Percentiles rank a stretch among this genome's conserved stretches.
phyloP scores from a whole-genome alignment of 2,888 invertebrate species.

The Drosophila dives region DNA sequence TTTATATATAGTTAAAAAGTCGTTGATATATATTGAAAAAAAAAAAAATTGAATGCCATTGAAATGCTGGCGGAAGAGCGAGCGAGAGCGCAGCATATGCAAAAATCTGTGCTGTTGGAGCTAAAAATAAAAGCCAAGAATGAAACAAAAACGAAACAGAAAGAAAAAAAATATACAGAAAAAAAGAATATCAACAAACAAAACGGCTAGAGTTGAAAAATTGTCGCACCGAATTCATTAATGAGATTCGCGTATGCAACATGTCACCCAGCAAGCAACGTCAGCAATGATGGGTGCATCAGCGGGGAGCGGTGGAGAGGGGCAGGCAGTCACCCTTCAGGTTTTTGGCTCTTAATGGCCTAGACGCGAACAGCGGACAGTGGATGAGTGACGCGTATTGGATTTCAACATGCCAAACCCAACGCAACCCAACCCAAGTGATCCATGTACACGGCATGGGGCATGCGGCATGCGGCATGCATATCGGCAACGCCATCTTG shows the following conservation, averaged over 20 bases:
- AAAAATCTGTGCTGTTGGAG: slow-evolving; percentile 18
- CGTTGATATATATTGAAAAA: slow-evolving; percentile 16
- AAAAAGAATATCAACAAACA: slow-evolving; percentile 17
- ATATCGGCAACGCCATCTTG: slow-evolving; percentile 76
- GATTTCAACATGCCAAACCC: slow-evolving; percentile 69
- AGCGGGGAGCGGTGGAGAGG: background rate
- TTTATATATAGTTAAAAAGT: slow-evolving; percentile 33
- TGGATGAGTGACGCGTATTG: slow-evolving; percentile 72
- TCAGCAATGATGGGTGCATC: slow-evolving; percentile 19
- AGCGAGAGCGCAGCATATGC: slow-evolving; percentile 15
- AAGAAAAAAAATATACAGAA: slow-evolving; percentile 12
- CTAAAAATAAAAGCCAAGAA: slow-evolving; percentile 55
- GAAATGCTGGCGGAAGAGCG: slow-evolving; percentile 22
- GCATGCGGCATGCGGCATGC: slow-evolving; percentile 46
- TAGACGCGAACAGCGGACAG: slow-evolving; percentile 54
- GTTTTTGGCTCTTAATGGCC: slow-evolving; percentile 69
- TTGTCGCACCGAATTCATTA: slow-evolving; percentile 74
- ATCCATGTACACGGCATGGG: slow-evolving; percentile 61
- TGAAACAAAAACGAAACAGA: slow-evolving; percentile 28
- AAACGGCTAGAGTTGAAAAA: slow-evolving; percentile 52
- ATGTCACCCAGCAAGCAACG: slow-evolving; percentile 54
- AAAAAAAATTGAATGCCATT: slow-evolving; percentile 37
- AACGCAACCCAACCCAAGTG: slow-evolving; percentile 2
- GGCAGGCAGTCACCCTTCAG: slow-evolving; percentile 48
- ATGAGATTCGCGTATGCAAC: slow-evolving; percentile 75